Percentiles rank a stretch among this genome's conserved stretches.
Conservation (phyloP, 2,113 vertebrate genomes). For the Phycodurus eques region DNA sequence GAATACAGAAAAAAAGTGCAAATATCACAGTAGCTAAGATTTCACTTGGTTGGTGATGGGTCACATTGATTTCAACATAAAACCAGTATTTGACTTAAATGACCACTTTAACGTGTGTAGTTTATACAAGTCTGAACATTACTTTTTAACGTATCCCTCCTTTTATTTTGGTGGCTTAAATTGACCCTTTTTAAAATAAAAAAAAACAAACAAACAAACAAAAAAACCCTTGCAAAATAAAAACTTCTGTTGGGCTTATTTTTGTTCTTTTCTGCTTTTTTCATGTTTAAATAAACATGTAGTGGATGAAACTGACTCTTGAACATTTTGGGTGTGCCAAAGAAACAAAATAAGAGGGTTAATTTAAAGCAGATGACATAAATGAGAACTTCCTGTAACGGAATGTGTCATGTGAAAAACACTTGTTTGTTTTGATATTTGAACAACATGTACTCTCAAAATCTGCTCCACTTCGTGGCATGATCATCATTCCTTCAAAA, state of each 20-base stretch:
- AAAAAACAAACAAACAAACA: background rate
- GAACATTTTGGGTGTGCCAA: background rate
- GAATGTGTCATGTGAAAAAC: background rate
- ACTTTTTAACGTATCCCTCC: background rate
- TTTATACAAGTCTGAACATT: background rate
- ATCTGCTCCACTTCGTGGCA: background rate
- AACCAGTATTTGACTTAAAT: background rate
- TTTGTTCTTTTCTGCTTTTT: background rate
- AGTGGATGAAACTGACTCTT: too few relatives aligned
- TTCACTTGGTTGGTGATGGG: background rate
- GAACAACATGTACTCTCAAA: background rate
- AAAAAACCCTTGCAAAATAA: background rate
- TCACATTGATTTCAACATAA: background rate
- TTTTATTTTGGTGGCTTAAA: background rate
- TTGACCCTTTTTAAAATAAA: background rate
- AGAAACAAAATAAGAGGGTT: background rate
- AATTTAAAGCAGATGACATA: background rate
- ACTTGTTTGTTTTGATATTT: background rate
- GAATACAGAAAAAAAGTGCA: slow-evolving; percentile 46
- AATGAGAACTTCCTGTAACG: background rate
- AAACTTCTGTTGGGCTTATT: background rate
- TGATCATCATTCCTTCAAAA: background rate
- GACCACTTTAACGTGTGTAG: background rate
- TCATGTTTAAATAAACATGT: too few relatives aligned
- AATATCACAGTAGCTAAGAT: slow-evolving; percentile 43